phyloP scores from a whole-genome alignment of 2,888 invertebrate genomes.

The Podotricha telesiphe region DNA sequence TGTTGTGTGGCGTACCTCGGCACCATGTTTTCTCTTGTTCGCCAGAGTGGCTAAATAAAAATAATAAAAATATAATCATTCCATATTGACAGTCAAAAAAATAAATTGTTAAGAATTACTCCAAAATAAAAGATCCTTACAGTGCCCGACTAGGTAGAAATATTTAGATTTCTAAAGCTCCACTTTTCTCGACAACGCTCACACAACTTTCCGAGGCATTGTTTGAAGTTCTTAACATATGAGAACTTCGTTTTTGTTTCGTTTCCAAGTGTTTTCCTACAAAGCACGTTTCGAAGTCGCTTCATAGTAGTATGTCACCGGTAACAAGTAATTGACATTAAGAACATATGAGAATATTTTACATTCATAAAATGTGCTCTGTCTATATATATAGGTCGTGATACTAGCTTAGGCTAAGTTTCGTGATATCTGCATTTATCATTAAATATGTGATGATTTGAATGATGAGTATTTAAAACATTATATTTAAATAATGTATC shows the following conservation, averaged over 20 bases:
- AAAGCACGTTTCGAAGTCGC: conserved; percentile 34
- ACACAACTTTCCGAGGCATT: conserved; percentile 76
- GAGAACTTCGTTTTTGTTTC: conserved; percentile 63
- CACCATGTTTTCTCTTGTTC: too few species aligned
- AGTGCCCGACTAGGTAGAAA: neutral
- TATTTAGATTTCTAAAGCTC: conserved; percentile 41
- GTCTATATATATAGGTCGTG: neutral
- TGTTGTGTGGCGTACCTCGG: too few species aligned
- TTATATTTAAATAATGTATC: too few species aligned
- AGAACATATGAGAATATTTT: conserved; percentile 9
- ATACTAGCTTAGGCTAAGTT: neutral
- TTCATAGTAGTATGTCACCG: conserved; percentile 16
- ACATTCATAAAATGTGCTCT: neutral
- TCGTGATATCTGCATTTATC: too few species aligned
- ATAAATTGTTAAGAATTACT: too few species aligned
- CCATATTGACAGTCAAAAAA: too few species aligned
- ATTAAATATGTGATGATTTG: too few species aligned
- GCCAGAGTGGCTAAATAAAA: too few species aligned
- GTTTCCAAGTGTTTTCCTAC: conserved; percentile 46
- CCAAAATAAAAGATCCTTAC: neutral
- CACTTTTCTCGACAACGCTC: conserved; percentile 68
- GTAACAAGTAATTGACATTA: conserved; percentile 10
- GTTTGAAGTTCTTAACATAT: conserved; percentile 57
- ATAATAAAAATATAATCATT: too few species aligned
- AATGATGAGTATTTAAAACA: too few species aligned